Evolutionary conservation across 2,888 invertebrate genomes (phyloP), one percentile per base, ranked within the genome.

Genomic region (Lasius platythorax): DNA sequence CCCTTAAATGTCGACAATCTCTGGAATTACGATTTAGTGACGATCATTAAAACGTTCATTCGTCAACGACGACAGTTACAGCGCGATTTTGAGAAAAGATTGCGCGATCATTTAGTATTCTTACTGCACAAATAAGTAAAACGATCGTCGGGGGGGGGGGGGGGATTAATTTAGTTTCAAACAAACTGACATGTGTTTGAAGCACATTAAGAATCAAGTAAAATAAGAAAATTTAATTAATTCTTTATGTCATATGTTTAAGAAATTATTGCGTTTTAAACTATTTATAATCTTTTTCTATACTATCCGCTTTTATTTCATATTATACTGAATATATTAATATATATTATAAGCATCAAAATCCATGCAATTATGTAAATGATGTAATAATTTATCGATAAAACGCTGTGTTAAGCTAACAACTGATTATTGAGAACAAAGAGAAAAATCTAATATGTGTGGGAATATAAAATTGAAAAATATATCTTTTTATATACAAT

Each of bases 1-100:
- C 46, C 28, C 28, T 46, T 61, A 78, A 78, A 78, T 43, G 23
- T 33, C 33, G 56, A 78, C 40, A 40, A 78, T 30, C 40, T 56
- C 18, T 1, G 70, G 11, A 43, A 68, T 78, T 68, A 43, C 12
- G 56, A 43, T 11, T 78, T 56, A 68, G 12, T 40, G 68, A 40
- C 5, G 40, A 68, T 56, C 30, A 56, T 68, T 58, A 67, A 67
- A 43, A 23, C 53, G n/a, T 67, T 66, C n/a, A 66, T 40, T 78
- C n/a, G 15, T 78, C 30, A 78, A 30, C n/a, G 56, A 67, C 5
- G n/a, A 78, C 8, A 28, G n/a, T 3, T 33, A 28, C 0, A 5
- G 5, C 12, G 5, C 33, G 33, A 18, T 6, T 78, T 9, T 56
- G 28, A 53, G 28, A 40, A 40, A 66, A 18, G 53, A 43, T 40